phyloP scores from a whole-genome alignment of 2,113 vertebrate genomes.

The Paramisgurnus dabryanus region DNA sequence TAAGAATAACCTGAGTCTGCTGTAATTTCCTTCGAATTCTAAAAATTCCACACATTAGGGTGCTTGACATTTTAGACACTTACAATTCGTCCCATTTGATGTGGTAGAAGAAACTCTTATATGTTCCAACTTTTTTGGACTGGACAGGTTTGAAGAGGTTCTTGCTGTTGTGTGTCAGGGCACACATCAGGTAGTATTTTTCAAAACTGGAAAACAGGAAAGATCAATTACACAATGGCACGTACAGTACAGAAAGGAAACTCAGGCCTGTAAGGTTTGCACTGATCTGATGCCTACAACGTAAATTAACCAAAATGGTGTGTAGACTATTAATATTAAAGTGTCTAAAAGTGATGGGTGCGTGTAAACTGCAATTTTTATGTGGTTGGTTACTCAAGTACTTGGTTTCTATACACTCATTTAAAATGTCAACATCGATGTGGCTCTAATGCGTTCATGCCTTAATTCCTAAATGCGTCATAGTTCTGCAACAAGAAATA shows the following conservation, averaged over 20 bases:
- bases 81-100: slow-evolving; percentile 98
- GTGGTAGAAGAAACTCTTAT: slow-evolving; percentile 96
- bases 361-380: too few species aligned
- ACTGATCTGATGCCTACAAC: not conserved
- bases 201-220: slow-evolving; percentile 81
- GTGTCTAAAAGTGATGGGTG: too few species aligned
- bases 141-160: slow-evolving; percentile 97
- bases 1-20: not conserved
- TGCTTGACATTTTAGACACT: slow-evolving; percentile 78
- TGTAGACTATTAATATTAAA: not conserved
- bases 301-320: not conserved
- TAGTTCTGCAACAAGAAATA: not conserved
- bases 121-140: slow-evolving; percentile 95
- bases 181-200: slow-evolving; percentile 94
- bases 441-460: too few species aligned
- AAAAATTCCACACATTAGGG: not conserved
- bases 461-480: not conserved
- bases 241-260: not conserved
- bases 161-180: slow-evolving; percentile 91
- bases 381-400: too few species aligned
- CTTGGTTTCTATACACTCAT: not conserved
- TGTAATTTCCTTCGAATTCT: not conserved
- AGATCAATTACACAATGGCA: slow-evolving; percentile 13
- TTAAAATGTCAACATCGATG: not conserved
- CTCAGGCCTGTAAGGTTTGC: not conserved